Conservation (phyloP, 2,113 vertebrate genomes). For the Henicopernis longicauda region DNA sequence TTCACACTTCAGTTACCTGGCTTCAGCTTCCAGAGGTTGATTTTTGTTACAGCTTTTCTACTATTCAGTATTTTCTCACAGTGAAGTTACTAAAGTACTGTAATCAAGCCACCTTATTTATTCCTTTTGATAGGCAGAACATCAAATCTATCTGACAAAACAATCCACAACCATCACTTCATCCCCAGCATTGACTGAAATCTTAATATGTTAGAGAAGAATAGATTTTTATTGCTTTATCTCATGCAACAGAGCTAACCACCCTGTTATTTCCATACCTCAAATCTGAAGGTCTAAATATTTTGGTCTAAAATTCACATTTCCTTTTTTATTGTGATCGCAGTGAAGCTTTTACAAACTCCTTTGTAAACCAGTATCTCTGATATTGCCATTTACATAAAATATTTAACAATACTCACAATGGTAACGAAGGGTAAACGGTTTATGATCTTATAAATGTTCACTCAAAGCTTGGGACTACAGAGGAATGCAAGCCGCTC, state of each 20-base stretch:
- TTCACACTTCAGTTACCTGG: not conserved
- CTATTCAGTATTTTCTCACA: not conserved
- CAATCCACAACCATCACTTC: not conserved
- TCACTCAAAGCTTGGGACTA: not conserved
- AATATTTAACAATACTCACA: not conserved
- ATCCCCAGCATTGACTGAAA: not conserved
- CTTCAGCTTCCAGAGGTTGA: not conserved
- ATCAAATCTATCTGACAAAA: not conserved
- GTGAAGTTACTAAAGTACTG: not conserved
- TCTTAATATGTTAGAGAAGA: not conserved
- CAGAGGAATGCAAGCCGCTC: not conserved
- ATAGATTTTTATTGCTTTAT: not conserved
- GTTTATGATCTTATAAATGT: accelerated
- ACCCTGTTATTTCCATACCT: not conserved
- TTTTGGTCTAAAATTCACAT: not conserved
- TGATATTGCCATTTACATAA: not conserved
- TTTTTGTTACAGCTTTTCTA: not conserved
- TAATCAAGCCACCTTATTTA: not conserved
- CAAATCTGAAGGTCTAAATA: not conserved
- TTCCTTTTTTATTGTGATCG: not conserved
- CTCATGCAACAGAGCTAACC: not conserved
- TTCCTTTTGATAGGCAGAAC: not conserved
- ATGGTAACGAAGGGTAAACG: not conserved
- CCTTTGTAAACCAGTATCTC: not conserved
- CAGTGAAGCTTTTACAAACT: not conserved